Base-by-base conservation (phyloP, 1,140 invertebrate genomes). In the Neodiprion pinetum region DNA sequence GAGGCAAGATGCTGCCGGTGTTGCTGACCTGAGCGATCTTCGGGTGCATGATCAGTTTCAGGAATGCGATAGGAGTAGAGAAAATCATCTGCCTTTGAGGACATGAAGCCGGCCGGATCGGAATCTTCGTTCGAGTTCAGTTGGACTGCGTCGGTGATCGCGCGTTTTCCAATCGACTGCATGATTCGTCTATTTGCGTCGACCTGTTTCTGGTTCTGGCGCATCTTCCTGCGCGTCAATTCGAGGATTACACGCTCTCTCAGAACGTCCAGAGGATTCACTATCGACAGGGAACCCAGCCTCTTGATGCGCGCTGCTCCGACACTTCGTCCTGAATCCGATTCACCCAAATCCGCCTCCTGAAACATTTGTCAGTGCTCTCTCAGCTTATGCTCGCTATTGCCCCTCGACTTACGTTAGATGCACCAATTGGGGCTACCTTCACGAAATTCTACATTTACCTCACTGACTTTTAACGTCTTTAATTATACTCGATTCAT, bases 231-330 rank as follows among this genome's bases (percentile, higher is more conserved):
- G 48, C 91, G 86, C 0, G 90, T 90, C 66, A 92, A 82, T 81
- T 92, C 91, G 28, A 92, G 75, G 8, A 91, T 75, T 7, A 92
- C 85, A 53, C 90, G 85, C 65, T 91, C 84, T 14, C 91, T 86
- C 4, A 92, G 80, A 0, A 92, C 90, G 73, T 92, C 91, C 77
- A 92, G 78, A 3, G 91, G 89, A 81, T 90, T 90, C 3, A 90
- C 89, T 47, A 92, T 91, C 49, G 91, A 92, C 11, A 92, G 78
- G 1, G 90, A 91, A 67, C 85, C 85, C n/a, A 86, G 81, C 23
- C 85, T 80, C 73, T 87, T 87, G 7, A 80, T 79, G 0, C 86
- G 82, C 11, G 53, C 9, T 14, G 11, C 53, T 61, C 53, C 53
- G 53, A 61, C 8, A 61, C 53, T 61, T 61, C 53, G 53, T 12